Evolutionary conservation across 1,140 invertebrate genomes (phyloP).

Genomic region (Ectropis grisescens): DNA sequence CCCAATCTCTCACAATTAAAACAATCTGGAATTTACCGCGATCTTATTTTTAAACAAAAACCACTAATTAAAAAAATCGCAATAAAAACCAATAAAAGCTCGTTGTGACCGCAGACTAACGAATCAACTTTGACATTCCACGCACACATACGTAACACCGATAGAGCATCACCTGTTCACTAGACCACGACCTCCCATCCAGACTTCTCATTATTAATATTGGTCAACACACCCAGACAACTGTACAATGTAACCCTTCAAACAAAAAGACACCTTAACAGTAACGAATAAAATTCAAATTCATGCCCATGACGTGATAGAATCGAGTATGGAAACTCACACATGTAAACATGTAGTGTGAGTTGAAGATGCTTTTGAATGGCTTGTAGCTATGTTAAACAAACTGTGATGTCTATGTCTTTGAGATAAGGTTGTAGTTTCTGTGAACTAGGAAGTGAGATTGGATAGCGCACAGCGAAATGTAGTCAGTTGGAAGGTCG

Average conservation of each 20-base stretch:
- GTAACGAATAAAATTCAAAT: slow-evolving; percentile 20
- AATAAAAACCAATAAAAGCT: slow-evolving; percentile 9
- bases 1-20: too few species aligned
- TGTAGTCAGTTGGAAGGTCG: slow-evolving; percentile 55
- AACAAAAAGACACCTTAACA: slow-evolving; percentile 19
- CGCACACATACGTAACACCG: slow-evolving; percentile 28
- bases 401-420: slow-evolving; percentile 19
- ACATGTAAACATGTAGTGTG: slow-evolving; percentile 35
- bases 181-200: slow-evolving; percentile 40
- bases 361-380: slow-evolving; percentile 49
- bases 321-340: slow-evolving; percentile 30
- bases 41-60: neutral
- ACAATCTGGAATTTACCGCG: neutral
- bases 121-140: slow-evolving; percentile 49
- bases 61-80: slow-evolving; percentile 5
- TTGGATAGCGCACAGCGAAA: slow-evolving; percentile 59
- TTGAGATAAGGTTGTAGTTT: slow-evolving; percentile 18
- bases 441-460: slow-evolving; percentile 51
- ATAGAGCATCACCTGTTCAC: slow-evolving; percentile 49
- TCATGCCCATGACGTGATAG: too few species aligned
- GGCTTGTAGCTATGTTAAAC: slow-evolving; percentile 20
- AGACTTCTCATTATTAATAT: slow-evolving; percentile 42
- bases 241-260: slow-evolving; percentile 1
- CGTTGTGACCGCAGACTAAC: slow-evolving; percentile 18
- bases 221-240: slow-evolving; percentile 49